Percentiles rank a stretch among this genome's conserved stretches.
Evolutionary conservation across 2,113 vertebrate genomes (phyloP).

Genomic region (Callionymus lyra): DNA sequence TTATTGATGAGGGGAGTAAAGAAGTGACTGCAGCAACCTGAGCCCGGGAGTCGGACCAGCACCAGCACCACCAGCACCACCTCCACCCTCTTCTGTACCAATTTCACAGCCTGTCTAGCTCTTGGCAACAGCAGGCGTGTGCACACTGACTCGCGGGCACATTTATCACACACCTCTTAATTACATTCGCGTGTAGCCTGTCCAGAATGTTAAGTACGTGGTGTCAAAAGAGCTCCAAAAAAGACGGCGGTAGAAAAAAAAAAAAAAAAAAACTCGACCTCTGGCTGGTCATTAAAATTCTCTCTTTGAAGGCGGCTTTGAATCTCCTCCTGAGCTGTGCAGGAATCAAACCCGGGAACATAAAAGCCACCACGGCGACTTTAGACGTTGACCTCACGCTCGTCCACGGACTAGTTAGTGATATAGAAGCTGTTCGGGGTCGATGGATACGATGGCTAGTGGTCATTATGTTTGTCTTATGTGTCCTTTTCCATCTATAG

Average conservation of each 20-base stretch:
- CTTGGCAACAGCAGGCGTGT: conserved; percentile 42
- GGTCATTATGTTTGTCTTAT: no score
- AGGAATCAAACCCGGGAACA: conserved; percentile 30
- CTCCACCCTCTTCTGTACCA: conserved; percentile 46
- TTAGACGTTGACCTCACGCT: conserved; percentile 21
- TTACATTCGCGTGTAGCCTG: conserved; percentile 38
- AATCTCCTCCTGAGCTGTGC: conserved; percentile 27
- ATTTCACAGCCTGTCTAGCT: conserved; percentile 57
- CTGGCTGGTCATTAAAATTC: conserved; percentile 53
- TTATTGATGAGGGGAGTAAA: no score
- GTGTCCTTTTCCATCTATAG: no score
- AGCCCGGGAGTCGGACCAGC: no score
- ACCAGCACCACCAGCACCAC: conserved; percentile 33
- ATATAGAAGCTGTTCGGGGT: no score
- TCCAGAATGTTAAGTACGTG: conserved; percentile 51
- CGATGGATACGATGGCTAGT: no score
- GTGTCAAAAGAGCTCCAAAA: conserved; percentile 34
- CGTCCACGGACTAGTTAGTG: no score
- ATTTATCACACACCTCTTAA: conserved; percentile 50
- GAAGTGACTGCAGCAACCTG: no score
- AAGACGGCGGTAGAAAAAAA: background rate
- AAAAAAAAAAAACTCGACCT: conserved; percentile 21
- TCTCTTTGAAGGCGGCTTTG: conserved; percentile 44
- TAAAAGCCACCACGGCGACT: conserved; percentile 45
- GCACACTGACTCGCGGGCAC: conserved; percentile 5